Evolutionary conservation across 2,888 invertebrate genomes (phyloP).

Genomic region (Drosophila niveifrons): DNA sequence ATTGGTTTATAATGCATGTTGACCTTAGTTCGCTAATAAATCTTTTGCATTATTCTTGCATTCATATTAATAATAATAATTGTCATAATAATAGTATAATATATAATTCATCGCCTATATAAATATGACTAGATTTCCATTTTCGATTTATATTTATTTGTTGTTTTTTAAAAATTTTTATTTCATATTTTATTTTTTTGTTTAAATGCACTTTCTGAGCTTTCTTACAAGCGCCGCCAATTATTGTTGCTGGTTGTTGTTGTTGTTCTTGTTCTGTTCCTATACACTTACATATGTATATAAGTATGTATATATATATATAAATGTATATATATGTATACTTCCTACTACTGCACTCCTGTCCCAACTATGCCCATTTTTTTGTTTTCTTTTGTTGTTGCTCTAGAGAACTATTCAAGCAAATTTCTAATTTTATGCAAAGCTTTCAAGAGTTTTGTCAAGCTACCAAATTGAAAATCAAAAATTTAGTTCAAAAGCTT

Average conservation of each 20-base stretch:
- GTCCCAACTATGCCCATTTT: slow-evolving; percentile 62
- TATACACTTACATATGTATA: slow-evolving; percentile 45
- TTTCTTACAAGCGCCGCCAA: slow-evolving; percentile 85
- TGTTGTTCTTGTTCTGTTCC: slow-evolving; percentile 48
- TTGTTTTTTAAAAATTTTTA: slow-evolving; percentile 58
- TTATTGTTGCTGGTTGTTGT: slow-evolving; percentile 82
- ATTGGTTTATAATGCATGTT: slow-evolving; percentile 55
- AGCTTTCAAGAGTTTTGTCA: slow-evolving; percentile 60
- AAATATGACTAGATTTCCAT: slow-evolving; percentile 59
- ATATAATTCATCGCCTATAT: slow-evolving; percentile 65
- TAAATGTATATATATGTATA: slow-evolving; percentile 60
- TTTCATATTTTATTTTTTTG: slow-evolving; percentile 45
- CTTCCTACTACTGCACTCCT: slow-evolving; percentile 52
- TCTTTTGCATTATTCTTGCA: slow-evolving; percentile 60
- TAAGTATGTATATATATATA: slow-evolving; percentile 34
- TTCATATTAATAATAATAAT: slow-evolving; percentile 74
- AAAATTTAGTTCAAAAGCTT: slow-evolving; percentile 63
- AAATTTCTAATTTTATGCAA: slow-evolving; percentile 74
- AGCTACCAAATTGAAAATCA: slow-evolving; percentile 57
- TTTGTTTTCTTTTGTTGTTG: slow-evolving; percentile 24
- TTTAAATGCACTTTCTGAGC: slow-evolving; percentile 84
- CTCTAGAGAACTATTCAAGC: slow-evolving; percentile 68
- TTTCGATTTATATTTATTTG: slow-evolving; percentile 43
- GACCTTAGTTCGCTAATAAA: slow-evolving; percentile 66
- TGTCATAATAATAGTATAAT: slow-evolving; percentile 73